Percentiles rank a stretch among this genome's conserved stretches.
Evolutionary conservation across 2,113 vertebrate species (phyloP).

Genomic region (Colius striatus): DNA sequence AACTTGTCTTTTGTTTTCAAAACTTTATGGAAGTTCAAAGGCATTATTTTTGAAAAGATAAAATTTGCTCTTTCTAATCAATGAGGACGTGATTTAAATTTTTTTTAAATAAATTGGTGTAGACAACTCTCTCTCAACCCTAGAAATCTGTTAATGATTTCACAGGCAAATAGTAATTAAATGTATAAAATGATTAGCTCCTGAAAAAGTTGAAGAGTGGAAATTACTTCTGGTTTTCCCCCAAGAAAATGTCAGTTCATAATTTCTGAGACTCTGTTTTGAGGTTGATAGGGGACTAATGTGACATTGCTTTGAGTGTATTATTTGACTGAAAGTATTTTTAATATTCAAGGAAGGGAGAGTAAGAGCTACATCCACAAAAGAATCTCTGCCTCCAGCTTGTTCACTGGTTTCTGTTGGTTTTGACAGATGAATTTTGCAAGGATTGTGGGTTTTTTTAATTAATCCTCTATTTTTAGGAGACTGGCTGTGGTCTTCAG

Average conservation of each 20-base stretch:
- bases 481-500: not conserved
- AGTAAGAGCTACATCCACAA: not conserved
- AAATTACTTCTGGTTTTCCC: not conserved
- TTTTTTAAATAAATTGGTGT: not conserved
- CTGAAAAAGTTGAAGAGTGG: not conserved
- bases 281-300: not conserved
- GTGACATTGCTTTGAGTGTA: not conserved
- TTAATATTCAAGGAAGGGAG: not conserved
- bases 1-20: not conserved
- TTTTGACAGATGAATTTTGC: constrained; percentile 8
- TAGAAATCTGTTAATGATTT: not conserved
- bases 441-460: not conserved
- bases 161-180: not conserved
- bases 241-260: not conserved
- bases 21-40: not conserved
- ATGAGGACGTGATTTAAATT: not conserved
- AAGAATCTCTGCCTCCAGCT: not conserved
- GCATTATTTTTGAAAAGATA: not conserved
- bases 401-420: not conserved
- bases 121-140: not conserved
- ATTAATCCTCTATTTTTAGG: not conserved
- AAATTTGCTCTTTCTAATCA: not conserved
- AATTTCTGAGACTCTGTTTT: not conserved
- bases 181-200: not conserved
- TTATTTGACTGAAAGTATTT: not conserved